phyloP scores from a whole-genome alignment of 2,888 invertebrate genomes.

The Ennomos fuscantarius region DNA sequence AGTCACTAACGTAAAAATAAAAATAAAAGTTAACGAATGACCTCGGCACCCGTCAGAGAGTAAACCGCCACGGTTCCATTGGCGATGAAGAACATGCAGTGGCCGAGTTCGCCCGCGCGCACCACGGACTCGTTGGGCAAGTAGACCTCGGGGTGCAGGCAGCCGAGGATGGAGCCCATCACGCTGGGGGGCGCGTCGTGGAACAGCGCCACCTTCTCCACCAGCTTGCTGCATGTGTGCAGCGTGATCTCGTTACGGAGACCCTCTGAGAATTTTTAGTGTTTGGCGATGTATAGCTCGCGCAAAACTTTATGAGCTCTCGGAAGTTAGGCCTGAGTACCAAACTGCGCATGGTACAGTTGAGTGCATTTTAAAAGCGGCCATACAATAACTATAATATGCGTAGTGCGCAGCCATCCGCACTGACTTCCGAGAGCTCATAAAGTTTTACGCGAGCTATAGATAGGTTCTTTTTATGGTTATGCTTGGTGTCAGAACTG shows the following conservation, averaged over 20 bases:
- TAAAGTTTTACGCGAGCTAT: too few relatives aligned
- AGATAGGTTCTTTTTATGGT: too few relatives aligned
- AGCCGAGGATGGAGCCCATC: slow-evolving; percentile 81
- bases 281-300: too few relatives aligned
- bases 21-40: slow-evolving; percentile 48
- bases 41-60: slow-evolving; percentile 86
- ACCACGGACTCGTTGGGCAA: slow-evolving; percentile 86
- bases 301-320: too few relatives aligned
- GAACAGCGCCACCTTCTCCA: slow-evolving; percentile 84
- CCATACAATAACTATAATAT: too few relatives aligned
- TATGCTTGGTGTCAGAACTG: too few relatives aligned
- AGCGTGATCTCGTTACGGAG: slow-evolving; percentile 82
- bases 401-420: too few relatives aligned
- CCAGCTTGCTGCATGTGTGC: slow-evolving; percentile 81
- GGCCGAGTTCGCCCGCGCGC: slow-evolving; percentile 83
- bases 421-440: too few relatives aligned
- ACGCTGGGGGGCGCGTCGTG: slow-evolving; percentile 73
- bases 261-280: slow-evolving; percentile 55
- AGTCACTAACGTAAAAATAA: too few relatives aligned
- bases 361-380: too few relatives aligned
- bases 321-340: too few relatives aligned
- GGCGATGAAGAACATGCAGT: slow-evolving; percentile 87
- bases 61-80: slow-evolving; percentile 86
- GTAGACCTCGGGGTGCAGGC: slow-evolving; percentile 84
- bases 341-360: too few relatives aligned